Percentiles rank a stretch among this genome's conserved stretches.
These are phyloP conservation scores for Maconellicoccus hirsutus DNA, from an alignment of 1,140 invertebrate species.

Conservation along the genomic window DNA sequence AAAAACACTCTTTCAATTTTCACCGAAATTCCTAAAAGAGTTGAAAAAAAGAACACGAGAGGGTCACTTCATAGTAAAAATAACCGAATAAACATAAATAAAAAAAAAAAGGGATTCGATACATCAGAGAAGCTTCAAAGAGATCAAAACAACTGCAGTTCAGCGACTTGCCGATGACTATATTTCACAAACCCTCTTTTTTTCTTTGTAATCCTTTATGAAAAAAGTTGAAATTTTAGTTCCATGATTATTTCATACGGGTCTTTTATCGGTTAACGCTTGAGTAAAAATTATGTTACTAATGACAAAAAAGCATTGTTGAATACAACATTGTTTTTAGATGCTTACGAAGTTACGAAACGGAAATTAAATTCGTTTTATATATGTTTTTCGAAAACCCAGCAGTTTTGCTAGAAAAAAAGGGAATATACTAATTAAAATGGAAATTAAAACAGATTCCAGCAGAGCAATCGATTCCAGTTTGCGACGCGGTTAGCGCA, in stretches of 20 bases:
- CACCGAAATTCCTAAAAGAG: no score
- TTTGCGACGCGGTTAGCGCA: background rate
- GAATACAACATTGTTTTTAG: background rate
- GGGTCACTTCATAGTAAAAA: background rate
- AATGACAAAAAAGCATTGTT: conserved; percentile 10
- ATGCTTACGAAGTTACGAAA: background rate
- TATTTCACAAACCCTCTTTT: background rate
- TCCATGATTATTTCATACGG: conserved; percentile 4
- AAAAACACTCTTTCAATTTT: no score
- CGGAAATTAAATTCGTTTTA: conserved; percentile 17
- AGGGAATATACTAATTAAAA: background rate
- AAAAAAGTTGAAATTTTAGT: background rate
- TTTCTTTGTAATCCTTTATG: background rate
- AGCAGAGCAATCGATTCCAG: no score
- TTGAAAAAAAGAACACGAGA: background rate
- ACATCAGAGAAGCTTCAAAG: conserved; percentile 1
- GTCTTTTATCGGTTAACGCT: conserved; percentile 22
- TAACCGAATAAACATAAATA: background rate
- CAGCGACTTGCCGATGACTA: background rate
- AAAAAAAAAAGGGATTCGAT: background rate
- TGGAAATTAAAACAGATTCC: no score
- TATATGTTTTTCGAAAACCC: background rate
- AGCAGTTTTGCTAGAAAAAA: background rate
- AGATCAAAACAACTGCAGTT: background rate
- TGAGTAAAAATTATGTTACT: conserved; percentile 5